Base-by-base conservation (phyloP, 2,113 vertebrate species). In the Thryonomys swinderianus region DNA sequence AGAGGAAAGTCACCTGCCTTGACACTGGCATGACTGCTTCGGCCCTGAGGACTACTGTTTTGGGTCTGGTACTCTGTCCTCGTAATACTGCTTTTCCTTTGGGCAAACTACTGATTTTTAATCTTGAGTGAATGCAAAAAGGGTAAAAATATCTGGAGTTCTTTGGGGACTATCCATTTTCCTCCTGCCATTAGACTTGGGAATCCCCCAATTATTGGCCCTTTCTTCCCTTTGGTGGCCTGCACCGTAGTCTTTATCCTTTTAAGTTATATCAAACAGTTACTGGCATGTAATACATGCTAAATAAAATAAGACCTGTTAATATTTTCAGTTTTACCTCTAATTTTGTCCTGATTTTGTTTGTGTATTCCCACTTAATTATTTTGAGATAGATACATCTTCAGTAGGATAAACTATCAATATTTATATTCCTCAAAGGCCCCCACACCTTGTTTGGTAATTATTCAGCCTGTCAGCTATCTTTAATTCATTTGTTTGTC, bases 321-420 rank as follows among this genome's bases (percentile, higher is more conserved):
- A 53, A 42, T 37, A 48, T 45, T 69, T 67, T 69, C 14, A 1
- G 10, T 85, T 78, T 73, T 76, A 32, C 1, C 5, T 17, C 53
- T 25, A 55, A 55, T 55, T 55, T 55, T 55, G 11, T 8, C 16
- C 16, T 55, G 45, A 74, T 55, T 20, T 55, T 51, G 21, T 69
- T 61, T 74, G 57, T 32, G 64, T 74, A 74, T 69, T 85, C 40
- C n/a, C 20, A 76, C 73, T 80, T 62, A 48, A 55, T 74, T 85
- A 45, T 80, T 84, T 34, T 74, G 40, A 81, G 80, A 73, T 84
- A 42, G 37, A 85, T 91, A 91, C 71, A 91, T 32, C 82, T 42
- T 74, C 64, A 45, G 18, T 53, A 37, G 23, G 78, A 76, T 85
- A 88, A 66, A 30, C 16, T n/a, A 7, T 37, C 67, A 45, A 45